Base-by-base conservation (phyloP, 2,113 vertebrate species). In the Chloropsis hardwickii region DNA sequence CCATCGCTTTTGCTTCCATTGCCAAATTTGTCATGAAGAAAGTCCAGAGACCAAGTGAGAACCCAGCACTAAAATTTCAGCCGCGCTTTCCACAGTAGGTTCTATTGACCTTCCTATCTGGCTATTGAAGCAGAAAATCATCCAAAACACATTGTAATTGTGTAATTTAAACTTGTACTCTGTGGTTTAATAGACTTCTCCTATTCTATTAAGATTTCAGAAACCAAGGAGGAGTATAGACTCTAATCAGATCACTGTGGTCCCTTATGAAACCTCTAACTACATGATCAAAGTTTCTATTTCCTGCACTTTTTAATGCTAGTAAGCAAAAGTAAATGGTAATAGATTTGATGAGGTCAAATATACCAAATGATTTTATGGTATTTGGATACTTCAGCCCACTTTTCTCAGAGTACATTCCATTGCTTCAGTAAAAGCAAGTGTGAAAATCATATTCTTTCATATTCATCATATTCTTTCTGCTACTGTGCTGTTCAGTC, bases 21-120 rank as follows among this genome's bases (percentile, higher is more conserved):
- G 94, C 54, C 88, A 72, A 61, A 92, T 84, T 71, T 84, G 70
- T 92, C 89, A 95, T 84, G 78, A 94, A 97, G 65, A 96, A 98
- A 95, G 79, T 91, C 90, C 90, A 97, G 67, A 81, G 50, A 94
- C 44, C 56, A 71, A 88, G 76, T 88, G 84, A 95, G 88, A 96
- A 81, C 45, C 28, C 25, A 33, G 61, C 39, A 42, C 35, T 48
- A 79, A 73, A 78, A 79, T 44, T 91, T 96, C 65, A 94, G 39
- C 65, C 45, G 78, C 15, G 2, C n/a, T 94, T 97, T 94, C 93
- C 80, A 84, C 81, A 69, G 5, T 72, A 66, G 11, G 42, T 62
- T 65, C 77, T 82, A 62, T 40, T 92, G 40, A 80, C 74, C 69
- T 92, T 70, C 48, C 1, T 28, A 88, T 62, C 65, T 73, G 86